These are phyloP conservation scores for Embidobia sp. DNA, from an alignment of 2,888 invertebrate genomes.

Conservation along the genomic window DNA sequence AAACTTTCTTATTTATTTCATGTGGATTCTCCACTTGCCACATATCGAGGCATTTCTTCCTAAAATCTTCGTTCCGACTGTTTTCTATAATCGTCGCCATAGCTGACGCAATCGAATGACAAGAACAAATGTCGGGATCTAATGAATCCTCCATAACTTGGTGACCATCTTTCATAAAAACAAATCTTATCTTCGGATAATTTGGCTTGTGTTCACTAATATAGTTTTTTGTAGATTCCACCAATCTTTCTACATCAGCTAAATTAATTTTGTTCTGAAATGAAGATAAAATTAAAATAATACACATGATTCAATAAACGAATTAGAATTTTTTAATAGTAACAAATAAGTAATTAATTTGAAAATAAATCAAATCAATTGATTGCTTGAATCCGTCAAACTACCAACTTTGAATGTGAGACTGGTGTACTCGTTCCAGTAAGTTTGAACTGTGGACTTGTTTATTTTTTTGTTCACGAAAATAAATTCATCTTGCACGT, in stretches of 20 bases:
- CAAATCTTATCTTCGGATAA: conserved; percentile 68
- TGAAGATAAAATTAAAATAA: background rate
- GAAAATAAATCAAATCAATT: background rate
- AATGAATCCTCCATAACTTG: conserved; percentile 48
- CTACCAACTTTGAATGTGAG: conserved; percentile 40
- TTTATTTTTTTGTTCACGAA: conserved; percentile 16
- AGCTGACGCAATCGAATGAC: conserved; percentile 57
- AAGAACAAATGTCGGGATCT: conserved; percentile 41
- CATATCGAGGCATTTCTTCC: conserved; percentile 66
- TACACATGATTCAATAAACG: too few relatives aligned
- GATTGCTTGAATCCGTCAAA: too few relatives aligned
- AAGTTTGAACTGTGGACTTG: conserved; percentile 7
- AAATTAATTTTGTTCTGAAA: conserved; percentile 60
- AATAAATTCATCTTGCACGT: conserved; percentile 11
- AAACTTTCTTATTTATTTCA: conserved; percentile 51
- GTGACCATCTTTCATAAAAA: conserved; percentile 59
- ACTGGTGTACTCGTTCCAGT: conserved; percentile 38
- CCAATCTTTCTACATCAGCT: conserved; percentile 61
- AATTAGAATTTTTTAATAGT: too few relatives aligned
- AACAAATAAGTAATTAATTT: background rate
- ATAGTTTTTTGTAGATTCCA: conserved; percentile 50
- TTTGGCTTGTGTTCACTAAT: conserved; percentile 58
- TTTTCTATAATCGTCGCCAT: conserved; percentile 69
- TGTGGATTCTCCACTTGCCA: conserved; percentile 64
- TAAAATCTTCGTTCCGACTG: conserved; percentile 69